Evolutionary conservation across 1,140 invertebrate species (phyloP).

Genomic region (Mamestra configurata): DNA sequence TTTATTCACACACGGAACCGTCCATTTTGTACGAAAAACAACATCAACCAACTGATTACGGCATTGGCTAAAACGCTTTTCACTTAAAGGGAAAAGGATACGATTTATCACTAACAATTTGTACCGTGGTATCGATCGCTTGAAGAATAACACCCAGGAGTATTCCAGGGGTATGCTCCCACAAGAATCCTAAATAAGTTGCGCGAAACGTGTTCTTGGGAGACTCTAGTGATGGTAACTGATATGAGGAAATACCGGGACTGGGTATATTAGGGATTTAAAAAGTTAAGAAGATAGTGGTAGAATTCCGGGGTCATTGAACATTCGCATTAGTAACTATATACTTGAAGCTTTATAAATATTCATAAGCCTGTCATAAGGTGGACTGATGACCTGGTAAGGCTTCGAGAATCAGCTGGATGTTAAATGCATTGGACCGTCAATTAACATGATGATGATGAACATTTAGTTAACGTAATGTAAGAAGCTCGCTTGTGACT

Average conservation of each 20-base stretch:
- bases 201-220: conserved; percentile 52
- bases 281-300: not conserved
- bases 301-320: no score
- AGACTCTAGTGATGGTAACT: conserved; percentile 11
- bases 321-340: no score
- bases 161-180: conserved; percentile 27
- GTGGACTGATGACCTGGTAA: no score
- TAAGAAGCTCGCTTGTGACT: no score
- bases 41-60: conserved; percentile 19
- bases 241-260: not conserved
- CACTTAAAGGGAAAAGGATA: conserved; percentile 43
- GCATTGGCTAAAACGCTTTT: conserved; percentile 30
- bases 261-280: not conserved
- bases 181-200: conserved; percentile 63
- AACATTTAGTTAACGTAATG: no score
- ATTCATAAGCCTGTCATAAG: no score
- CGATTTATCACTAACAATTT: conserved; percentile 47
- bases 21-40: conserved; percentile 14
- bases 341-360: no score
- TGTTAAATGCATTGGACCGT: no score
- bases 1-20: not conserved
- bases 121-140: conserved; percentile 36
- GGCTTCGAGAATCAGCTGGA: no score
- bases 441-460: no score
- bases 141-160: conserved; percentile 34